Evolutionary conservation across 2,797 vertebrate species (phyloP), one percentile per base, ranked within the genome.

Genomic region (Halcyon leucocephala): DNA sequence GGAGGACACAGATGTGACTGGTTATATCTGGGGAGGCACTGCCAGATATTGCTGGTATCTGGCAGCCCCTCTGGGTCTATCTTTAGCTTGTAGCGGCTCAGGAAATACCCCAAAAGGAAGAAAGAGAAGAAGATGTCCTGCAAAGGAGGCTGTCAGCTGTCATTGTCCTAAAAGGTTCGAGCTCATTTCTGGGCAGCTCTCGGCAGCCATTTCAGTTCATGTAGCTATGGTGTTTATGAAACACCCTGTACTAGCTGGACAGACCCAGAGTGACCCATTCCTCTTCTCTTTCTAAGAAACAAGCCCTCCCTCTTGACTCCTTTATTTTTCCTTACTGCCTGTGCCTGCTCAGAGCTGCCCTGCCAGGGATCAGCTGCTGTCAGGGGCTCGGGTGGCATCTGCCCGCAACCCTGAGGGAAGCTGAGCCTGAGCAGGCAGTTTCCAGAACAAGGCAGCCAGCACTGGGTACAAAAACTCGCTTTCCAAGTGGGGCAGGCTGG

Each of bases 401-500:
- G 69, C 48, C 55, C 5, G 1, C 57, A 62, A 41, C 46, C 25
- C 16, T 12, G 55, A 0, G 2, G 41, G 72, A 69, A 89, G 57
- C 67, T 76, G 78, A 82, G 86, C 69, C 81, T 46, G 55, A 54
- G 67, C 78, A 82, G 78, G 72, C 33, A 0, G 76, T 92, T 95
- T 93, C 90, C 71, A 92, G 83, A 95, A 35, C n/a, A 69, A 64
- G 16, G n/a, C 82, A 61, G 29, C 15, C 51, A 51, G 39, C 4
- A 26, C 31, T 0, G 52, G 69, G 55, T 25, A 48, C 64, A 73
- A 42, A 89, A 31, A 33, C 24, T n/a, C 6, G 0, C 64, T 74
- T 90, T 95, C 95, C 91, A 93, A 94, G 91, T 93, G 86, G 86
- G 83, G 37, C 83, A 89, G 90, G 78, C 87, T 86, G 86, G 73